phyloP scores from a whole-genome alignment of 1,140 invertebrate genomes.

The Zaprionus nigranus region DNA sequence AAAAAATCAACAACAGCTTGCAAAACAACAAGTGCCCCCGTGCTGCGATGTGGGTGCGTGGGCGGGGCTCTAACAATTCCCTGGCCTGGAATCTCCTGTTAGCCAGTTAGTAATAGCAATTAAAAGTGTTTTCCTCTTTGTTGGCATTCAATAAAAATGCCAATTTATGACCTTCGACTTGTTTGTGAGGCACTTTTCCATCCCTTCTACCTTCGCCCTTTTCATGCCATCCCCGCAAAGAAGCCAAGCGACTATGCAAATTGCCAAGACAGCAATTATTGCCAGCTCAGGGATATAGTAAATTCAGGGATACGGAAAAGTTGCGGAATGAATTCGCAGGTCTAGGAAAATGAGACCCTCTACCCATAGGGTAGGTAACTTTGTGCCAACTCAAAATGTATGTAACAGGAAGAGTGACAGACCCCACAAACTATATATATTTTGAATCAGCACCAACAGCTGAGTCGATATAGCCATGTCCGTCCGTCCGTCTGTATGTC shows the following conservation, averaged over 20 bases:
- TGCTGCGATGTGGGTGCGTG: neutral
- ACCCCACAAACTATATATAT: no score
- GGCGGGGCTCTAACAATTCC: conserved; percentile 1
- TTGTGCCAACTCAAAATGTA: no score
- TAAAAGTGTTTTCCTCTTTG: conserved; percentile 39
- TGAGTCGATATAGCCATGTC: no score
- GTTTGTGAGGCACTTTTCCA: neutral
- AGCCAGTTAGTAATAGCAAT: conserved; percentile 53
- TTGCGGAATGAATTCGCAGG: neutral
- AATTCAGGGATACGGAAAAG: no score
- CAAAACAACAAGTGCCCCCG: conserved; percentile 12
- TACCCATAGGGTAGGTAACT: no score
- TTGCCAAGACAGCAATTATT: conserved; percentile 1
- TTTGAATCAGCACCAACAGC: no score
- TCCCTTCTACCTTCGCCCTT: neutral
- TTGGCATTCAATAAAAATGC: conserved; percentile 51
- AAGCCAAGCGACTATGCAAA: neutral
- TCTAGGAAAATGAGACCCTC: neutral
- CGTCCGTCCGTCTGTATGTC: no score
- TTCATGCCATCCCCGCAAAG: neutral
- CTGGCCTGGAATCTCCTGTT: conserved; percentile 10
- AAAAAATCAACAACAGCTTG: conserved; percentile 59
- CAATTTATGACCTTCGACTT: conserved; percentile 38
- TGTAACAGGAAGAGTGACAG: no score
- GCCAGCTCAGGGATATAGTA: neutral